phyloP scores from a whole-genome alignment of 2,113 vertebrate genomes.

The Talpa occidentalis region DNA sequence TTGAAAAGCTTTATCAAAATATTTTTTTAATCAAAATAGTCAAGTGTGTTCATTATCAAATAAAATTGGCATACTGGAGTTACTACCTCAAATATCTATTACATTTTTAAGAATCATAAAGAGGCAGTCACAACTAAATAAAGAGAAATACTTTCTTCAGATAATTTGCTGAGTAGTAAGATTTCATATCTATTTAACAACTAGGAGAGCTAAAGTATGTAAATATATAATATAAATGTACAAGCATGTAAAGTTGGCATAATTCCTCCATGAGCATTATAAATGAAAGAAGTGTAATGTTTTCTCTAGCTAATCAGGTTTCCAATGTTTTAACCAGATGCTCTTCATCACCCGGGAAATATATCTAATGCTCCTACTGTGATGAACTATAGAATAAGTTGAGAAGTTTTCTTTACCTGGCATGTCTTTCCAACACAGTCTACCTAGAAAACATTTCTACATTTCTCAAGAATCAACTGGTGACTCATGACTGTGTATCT shows the following conservation, averaged over 20 bases:
- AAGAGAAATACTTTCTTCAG: not conserved
- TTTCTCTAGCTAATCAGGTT: not conserved
- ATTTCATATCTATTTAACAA: not conserved
- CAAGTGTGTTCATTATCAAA: not conserved
- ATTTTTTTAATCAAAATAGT: no score
- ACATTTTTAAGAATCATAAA: not conserved
- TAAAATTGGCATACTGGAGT: not conserved
- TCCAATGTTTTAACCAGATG: not conserved
- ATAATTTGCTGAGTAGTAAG: not conserved
- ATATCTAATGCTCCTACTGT: not conserved
- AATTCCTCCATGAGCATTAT: not conserved
- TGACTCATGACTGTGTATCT: not conserved
- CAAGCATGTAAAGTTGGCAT: not conserved
- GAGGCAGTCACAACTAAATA: not conserved
- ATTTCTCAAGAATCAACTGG: not conserved
- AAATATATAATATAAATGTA: not conserved
- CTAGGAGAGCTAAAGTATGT: not conserved
- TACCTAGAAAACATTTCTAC: not conserved
- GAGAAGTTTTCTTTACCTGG: not conserved
- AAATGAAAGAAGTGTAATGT: not conserved
- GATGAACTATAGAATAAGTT: not conserved
- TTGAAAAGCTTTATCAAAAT: slow-evolving; percentile 23
- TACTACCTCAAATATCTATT: not conserved
- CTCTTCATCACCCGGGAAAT: not conserved
- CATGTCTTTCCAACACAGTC: not conserved